Evolutionary conservation across 2,888 invertebrate species (phyloP).

Genomic region (Entomobrya proxima): DNA sequence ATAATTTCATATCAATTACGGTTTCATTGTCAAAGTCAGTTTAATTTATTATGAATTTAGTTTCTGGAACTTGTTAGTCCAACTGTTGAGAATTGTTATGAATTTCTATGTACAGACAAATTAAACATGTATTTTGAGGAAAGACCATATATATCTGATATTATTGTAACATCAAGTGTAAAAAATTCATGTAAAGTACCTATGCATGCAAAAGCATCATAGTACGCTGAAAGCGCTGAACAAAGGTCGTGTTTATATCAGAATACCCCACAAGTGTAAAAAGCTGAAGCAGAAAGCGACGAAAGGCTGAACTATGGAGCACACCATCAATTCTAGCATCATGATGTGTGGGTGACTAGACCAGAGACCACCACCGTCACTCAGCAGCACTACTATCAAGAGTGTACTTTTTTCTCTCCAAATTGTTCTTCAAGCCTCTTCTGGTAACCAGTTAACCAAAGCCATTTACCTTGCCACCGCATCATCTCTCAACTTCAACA

Average conservation of each 20-base stretch:
- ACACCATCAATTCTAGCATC: background rate
- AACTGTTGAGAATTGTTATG: too few relatives aligned
- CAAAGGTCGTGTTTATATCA: background rate
- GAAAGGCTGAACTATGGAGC: slow-evolving; percentile 36
- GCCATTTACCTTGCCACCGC: background rate
- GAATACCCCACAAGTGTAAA: background rate
- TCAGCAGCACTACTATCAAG: background rate
- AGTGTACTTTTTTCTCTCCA: background rate
- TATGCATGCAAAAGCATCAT: too few relatives aligned
- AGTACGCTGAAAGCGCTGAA: too few relatives aligned
- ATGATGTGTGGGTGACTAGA: background rate
- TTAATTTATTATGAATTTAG: too few relatives aligned
- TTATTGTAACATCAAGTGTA: too few relatives aligned
- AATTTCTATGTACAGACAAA: too few relatives aligned
- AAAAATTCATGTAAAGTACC: too few relatives aligned
- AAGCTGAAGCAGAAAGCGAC: background rate
- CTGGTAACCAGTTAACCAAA: background rate
- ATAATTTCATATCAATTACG: too few relatives aligned
- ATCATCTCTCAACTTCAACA: background rate
- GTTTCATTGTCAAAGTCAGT: too few relatives aligned
- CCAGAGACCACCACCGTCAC: background rate
- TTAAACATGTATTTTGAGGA: too few relatives aligned
- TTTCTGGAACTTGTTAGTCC: too few relatives aligned
- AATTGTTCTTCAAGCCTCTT: background rate
- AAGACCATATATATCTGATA: too few relatives aligned